These are phyloP conservation scores for Paraescarpia echinospica DNA, from an alignment of 1,140 invertebrate genomes.

Conservation along the genomic window DNA sequence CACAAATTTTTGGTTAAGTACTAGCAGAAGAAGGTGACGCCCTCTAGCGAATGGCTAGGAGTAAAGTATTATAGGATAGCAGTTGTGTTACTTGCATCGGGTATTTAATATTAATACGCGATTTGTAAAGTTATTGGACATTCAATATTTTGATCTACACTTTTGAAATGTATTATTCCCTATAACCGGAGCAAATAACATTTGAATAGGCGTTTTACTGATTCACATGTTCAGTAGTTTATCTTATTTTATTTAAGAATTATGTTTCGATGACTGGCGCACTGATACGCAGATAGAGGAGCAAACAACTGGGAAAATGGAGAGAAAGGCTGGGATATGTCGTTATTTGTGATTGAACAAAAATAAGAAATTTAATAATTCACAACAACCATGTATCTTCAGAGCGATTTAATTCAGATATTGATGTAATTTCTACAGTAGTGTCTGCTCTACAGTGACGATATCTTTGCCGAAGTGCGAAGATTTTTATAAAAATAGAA, in stretches of 20 bases:
- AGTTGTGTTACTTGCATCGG: neutral
- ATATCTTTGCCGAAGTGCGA: neutral
- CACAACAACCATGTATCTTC: neutral
- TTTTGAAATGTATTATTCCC: neutral
- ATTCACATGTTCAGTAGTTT: neutral
- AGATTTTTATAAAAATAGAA: conserved; percentile 1
- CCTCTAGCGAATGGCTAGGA: neutral
- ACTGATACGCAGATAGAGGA: neutral
- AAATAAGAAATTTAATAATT: conserved; percentile 2
- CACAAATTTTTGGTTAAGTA: too few relatives aligned
- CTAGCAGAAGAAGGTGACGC: neutral
- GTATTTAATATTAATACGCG: neutral
- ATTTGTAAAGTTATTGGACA: neutral
- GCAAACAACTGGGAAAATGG: neutral
- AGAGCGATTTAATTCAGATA: neutral
- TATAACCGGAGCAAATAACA: neutral
- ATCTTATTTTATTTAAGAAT: neutral
- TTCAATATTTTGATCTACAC: neutral
- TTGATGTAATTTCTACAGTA: neutral
- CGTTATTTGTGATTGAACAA: neutral
- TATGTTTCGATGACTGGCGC: neutral
- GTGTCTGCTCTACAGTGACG: neutral
- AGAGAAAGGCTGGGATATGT: neutral
- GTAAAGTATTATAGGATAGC: neutral
- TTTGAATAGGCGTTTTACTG: neutral